A percentile compares a stretch with the other conserved stretches of the same genome.
phyloP scores from a whole-genome alignment of 2,113 vertebrate genomes.

The Corythoichthys haematopterus region DNA sequence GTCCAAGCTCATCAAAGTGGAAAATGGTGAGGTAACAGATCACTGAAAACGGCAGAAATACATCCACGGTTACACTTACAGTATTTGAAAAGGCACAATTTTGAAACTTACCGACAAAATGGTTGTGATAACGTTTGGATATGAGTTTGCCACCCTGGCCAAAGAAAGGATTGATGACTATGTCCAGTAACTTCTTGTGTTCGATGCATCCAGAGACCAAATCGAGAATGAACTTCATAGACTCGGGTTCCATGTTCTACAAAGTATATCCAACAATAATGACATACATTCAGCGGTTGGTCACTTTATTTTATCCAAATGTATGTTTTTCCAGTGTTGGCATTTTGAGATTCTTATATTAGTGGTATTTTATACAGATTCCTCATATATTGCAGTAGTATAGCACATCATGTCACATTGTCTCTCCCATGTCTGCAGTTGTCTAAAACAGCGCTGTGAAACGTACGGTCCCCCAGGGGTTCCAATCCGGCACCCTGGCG shows the following conservation, averaged over 20 bases:
- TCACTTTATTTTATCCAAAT: no score
- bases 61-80: background rate
- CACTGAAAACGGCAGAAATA: slow-evolving; percentile 66
- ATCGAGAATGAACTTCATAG: slow-evolving; percentile 75
- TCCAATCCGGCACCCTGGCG: no score
- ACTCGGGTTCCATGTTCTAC: slow-evolving; percentile 52
- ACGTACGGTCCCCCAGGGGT: no score
- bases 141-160: slow-evolving; percentile 64
- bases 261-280: slow-evolving; percentile 10
- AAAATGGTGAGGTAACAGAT: slow-evolving; percentile 84
- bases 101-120: slow-evolving; percentile 75
- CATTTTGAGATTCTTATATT: no score
- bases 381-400: no score
- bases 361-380: no score
- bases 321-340: no score
- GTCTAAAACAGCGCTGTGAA: no score
- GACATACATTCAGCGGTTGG: background rate
- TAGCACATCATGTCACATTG: no score
- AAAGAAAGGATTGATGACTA: slow-evolving; percentile 81
- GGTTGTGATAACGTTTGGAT: slow-evolving; percentile 68
- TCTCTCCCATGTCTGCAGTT: no score
- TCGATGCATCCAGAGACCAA: slow-evolving; percentile 80
- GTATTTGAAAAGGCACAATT: background rate
- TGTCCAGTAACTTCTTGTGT: slow-evolving; percentile 74
- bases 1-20: slow-evolving; percentile 79